Percentiles rank a stretch among this genome's conserved stretches.
Evolutionary conservation across 2,113 vertebrate genomes (phyloP).

Genomic region (Neopipo cinnamomea): DNA sequence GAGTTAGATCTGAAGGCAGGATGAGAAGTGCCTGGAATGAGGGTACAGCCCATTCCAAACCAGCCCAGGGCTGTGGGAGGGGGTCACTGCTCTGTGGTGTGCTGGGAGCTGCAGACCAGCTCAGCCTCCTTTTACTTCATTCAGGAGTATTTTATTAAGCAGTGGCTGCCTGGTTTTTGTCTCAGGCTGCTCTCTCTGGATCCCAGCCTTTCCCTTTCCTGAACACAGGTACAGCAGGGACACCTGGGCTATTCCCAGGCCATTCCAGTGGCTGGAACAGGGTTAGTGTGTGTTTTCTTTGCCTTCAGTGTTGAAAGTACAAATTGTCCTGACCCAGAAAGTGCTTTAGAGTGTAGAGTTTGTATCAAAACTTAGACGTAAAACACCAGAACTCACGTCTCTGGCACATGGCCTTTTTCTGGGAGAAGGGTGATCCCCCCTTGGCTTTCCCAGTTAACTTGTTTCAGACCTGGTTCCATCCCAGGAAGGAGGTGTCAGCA

Average conservation of each 20-base stretch:
- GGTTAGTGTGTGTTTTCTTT: not conserved
- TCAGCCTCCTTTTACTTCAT: not conserved
- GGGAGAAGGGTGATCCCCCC: not conserved
- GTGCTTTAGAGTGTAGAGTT: not conserved
- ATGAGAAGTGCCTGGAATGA: not conserved
- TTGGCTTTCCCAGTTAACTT: not conserved
- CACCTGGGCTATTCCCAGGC: not conserved
- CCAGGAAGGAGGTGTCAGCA: slow-evolving; percentile 7
- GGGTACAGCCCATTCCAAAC: not conserved
- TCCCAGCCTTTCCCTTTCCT: not conserved
- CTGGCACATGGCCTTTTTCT: not conserved
- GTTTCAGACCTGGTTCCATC: not conserved
- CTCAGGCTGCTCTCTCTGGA: not conserved
- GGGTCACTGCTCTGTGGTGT: no score
- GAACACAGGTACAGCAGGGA: no score
- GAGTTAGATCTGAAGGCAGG: not conserved
- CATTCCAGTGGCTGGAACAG: not conserved
- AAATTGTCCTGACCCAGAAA: not conserved
- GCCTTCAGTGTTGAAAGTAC: not conserved
- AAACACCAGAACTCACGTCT: not conserved
- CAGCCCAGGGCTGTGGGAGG: not conserved
- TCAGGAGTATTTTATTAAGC: not conserved
- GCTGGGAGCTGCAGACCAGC: not conserved
- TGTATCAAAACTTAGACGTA: not conserved
- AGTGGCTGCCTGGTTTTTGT: not conserved